A percentile compares a stretch with the other conserved stretches of the same genome.
phyloP scores from a whole-genome alignment of 2,113 vertebrate genomes.

The Phrynosoma platyrhinos region DNA sequence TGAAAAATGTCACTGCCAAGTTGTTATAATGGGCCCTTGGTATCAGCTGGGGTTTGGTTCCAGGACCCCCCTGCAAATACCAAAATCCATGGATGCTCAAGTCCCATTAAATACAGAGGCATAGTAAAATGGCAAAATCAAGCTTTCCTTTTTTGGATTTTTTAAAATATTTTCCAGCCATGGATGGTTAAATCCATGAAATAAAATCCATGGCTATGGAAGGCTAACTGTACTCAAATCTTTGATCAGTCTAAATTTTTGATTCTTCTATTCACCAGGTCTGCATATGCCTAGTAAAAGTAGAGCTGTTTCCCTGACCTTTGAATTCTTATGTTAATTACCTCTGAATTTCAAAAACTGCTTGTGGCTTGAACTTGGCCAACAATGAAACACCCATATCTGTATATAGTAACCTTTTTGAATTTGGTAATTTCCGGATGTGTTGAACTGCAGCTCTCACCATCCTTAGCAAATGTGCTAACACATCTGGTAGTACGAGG shows the following conservation, averaged over 20 bases:
- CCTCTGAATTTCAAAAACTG: not conserved
- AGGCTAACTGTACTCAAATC: not conserved
- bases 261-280: not conserved
- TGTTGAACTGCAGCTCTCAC: not conserved
- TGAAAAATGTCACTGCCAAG: not conserved
- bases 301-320: not conserved
- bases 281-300: not conserved
- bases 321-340: not conserved
- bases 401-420: not conserved
- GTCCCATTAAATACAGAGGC: no score
- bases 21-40: no score
- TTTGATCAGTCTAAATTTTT: not conserved
- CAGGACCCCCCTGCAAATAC: no score
- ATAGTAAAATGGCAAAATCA: no score
- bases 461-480: not conserved
- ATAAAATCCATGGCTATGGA: no score
- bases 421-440: not conserved
- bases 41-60: no score
- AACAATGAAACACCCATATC: not conserved
- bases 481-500: not conserved
- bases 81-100: not conserved
- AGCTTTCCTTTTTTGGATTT: no score
- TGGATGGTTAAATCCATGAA: no score
- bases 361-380: not conserved
- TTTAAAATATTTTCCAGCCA: no score